Conservation (phyloP, 2,113 vertebrate species). For the Lagenorhynchus albirostris region DNA sequence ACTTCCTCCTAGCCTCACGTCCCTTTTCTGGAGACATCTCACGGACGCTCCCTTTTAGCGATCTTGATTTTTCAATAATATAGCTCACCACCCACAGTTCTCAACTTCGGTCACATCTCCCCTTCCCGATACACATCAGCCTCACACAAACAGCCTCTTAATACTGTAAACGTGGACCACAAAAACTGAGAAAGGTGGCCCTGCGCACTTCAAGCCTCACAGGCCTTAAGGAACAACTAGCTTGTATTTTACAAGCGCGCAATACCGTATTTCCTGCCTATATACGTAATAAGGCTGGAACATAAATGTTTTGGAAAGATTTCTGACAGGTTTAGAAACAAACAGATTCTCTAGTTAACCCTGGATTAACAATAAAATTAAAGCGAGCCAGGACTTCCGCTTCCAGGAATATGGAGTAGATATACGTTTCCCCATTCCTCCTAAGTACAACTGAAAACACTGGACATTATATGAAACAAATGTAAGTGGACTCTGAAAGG, state of each 20-base stretch:
- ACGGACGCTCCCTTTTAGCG: not conserved
- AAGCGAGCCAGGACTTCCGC: not conserved
- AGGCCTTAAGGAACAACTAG: not conserved
- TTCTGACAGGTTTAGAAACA: not conserved
- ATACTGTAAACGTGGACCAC: not conserved
- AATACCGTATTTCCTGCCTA: not conserved
- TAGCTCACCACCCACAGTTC: not conserved
- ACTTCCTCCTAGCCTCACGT: not conserved
- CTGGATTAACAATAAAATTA: conserved; percentile 28
- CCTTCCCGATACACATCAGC: too few relatives aligned
- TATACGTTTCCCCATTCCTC: not conserved
- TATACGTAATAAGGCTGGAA: not conserved
- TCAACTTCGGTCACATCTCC: not conserved
- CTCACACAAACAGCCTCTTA: not conserved
- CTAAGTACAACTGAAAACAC: not conserved
- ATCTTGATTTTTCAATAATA: not conserved
- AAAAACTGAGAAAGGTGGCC: not conserved
- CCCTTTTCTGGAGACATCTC: not conserved
- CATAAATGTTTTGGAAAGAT: not conserved
- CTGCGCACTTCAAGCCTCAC: not conserved
- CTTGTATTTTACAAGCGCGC: not conserved
- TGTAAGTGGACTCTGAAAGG: not conserved
- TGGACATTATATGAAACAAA: not conserved
- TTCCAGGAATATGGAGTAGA: not conserved
- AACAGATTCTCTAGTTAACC: not conserved